These are phyloP conservation scores for Lumbricus terrestris DNA, from an alignment of 2,888 invertebrate species.

Conservation along the genomic window DNA sequence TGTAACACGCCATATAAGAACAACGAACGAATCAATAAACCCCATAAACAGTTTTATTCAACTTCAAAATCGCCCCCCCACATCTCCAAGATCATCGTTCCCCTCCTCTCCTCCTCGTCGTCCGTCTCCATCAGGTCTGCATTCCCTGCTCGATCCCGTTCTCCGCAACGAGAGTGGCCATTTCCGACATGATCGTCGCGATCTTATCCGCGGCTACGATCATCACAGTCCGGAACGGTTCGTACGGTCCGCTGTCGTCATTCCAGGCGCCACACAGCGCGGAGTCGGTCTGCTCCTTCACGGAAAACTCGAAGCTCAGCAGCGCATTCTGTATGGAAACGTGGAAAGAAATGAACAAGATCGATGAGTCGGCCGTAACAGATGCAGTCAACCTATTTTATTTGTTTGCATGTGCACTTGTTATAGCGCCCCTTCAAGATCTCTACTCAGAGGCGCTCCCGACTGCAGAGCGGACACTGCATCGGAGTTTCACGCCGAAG, in stretches of 20 bases:
- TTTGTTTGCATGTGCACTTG: too few species aligned
- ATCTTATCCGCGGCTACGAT: conserved; percentile 21
- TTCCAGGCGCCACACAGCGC: conserved; percentile 10
- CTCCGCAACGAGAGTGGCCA: not conserved
- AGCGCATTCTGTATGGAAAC: conserved; percentile 12
- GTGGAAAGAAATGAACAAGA: not conserved
- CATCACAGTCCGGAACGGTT: conserved; percentile 25
- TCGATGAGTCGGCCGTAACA: too few species aligned
- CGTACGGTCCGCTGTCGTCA: conserved; percentile 13
- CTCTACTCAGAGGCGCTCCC: too few species aligned
- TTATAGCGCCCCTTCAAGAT: too few species aligned
- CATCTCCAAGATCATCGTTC: not conserved
- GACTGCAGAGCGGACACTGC: too few species aligned
- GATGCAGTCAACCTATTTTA: too few species aligned
- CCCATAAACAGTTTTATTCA: not conserved
- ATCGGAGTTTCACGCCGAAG: too few species aligned
- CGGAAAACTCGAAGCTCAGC: conserved; percentile 20
- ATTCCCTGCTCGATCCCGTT: not conserved
- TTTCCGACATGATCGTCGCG: conserved; percentile 20
- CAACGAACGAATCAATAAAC: not conserved
- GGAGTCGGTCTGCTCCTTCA: conserved; percentile 21
- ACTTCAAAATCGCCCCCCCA: not conserved
- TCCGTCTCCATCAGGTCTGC: not conserved
- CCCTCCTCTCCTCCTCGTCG: too few species aligned
- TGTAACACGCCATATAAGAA: not conserved